Evolutionary conservation across 2,888 invertebrate genomes (phyloP).

Genomic region (Phaonia tiefii): DNA sequence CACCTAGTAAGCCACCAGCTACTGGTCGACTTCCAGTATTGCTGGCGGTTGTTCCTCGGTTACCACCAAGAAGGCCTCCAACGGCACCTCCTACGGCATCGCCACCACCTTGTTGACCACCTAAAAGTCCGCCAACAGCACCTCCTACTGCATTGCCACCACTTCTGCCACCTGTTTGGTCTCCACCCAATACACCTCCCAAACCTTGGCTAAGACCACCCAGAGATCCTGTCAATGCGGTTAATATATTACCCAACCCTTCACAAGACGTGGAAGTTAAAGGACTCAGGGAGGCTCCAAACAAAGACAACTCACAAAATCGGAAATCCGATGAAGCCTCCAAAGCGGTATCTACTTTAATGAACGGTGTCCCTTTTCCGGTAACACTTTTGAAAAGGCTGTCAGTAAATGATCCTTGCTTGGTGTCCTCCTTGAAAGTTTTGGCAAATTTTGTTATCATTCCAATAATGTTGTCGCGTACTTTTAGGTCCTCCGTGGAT

Average conservation of each 20-base stretch:
- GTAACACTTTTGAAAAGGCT: conserved; percentile 79
- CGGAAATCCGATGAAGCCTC: conserved; percentile 81
- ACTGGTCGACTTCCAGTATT: neutral
- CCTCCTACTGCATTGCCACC: conserved; percentile 13
- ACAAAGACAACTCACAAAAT: conserved; percentile 77
- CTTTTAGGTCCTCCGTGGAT: conserved; percentile 83
- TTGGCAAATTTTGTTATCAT: conserved; percentile 86
- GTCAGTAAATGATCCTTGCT: conserved; percentile 64
- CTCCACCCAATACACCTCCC: conserved; percentile 51
- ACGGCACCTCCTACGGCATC: conserved; percentile 1
- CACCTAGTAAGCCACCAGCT: neutral
- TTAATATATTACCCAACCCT: conserved; percentile 71
- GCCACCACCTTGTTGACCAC: conserved; percentile 15
- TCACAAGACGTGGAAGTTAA: conserved; percentile 75
- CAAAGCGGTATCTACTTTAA: conserved; percentile 82
- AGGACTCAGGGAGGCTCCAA: conserved; percentile 76
- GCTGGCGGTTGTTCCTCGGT: neutral
- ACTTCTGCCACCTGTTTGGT: neutral
- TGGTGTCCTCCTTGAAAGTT: conserved; percentile 74
- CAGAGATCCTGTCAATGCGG: conserved; percentile 68
- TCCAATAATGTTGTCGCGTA: conserved; percentile 85
- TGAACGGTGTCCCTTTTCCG: conserved; percentile 81
- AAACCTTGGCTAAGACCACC: conserved; percentile 66
- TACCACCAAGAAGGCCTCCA: neutral
- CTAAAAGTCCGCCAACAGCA: conserved; percentile 28